Percentiles rank a stretch among this genome's conserved stretches.
These are phyloP conservation scores for Lacanobia wlatinum DNA, from an alignment of 2,888 invertebrate species.

Conservation along the genomic window DNA sequence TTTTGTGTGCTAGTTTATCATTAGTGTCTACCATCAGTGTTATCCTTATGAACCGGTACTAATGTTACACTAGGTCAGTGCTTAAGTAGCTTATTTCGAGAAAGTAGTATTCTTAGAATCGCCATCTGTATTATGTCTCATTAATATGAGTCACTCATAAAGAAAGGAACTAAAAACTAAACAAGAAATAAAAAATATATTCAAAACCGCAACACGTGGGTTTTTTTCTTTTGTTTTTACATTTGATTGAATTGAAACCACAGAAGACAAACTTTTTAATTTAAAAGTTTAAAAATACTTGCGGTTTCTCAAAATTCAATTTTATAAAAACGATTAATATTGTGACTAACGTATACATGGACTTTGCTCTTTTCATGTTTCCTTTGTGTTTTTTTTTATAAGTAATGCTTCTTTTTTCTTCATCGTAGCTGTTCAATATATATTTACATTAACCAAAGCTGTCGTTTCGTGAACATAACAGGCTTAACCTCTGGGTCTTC, in stretches of 20 bases:
- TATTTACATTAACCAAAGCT: neutral
- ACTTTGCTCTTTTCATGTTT: neutral
- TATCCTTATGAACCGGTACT: slow-evolving; percentile 24
- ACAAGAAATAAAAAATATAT: slow-evolving; percentile 12
- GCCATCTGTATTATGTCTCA: neutral
- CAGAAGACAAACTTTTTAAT: slow-evolving; percentile 6
- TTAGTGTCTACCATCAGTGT: neutral
- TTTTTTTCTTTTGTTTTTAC: slow-evolving; percentile 13
- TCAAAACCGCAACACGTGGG: slow-evolving; percentile 12
- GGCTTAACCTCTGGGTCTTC: slow-evolving; percentile 20
- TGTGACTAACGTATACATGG: neutral
- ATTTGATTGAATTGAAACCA: slow-evolving; percentile 21
- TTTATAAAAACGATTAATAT: neutral
- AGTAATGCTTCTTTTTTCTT: neutral
- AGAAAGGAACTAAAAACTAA: slow-evolving; percentile 4
- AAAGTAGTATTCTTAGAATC: slow-evolving; percentile 47
- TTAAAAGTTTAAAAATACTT: slow-evolving; percentile 8
- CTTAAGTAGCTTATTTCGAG: slow-evolving; percentile 16
- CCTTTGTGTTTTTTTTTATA: neutral
- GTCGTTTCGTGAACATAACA: slow-evolving; percentile 1
- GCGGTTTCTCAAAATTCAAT: neutral
- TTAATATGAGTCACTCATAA: slow-evolving; percentile 31
- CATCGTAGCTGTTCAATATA: too few relatives aligned
- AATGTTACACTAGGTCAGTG: slow-evolving; percentile 24
- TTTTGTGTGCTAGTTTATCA: neutral